Evolutionary conservation across 2,797 vertebrate genomes (phyloP).

Genomic region (Coracias cyanogaster): DNA sequence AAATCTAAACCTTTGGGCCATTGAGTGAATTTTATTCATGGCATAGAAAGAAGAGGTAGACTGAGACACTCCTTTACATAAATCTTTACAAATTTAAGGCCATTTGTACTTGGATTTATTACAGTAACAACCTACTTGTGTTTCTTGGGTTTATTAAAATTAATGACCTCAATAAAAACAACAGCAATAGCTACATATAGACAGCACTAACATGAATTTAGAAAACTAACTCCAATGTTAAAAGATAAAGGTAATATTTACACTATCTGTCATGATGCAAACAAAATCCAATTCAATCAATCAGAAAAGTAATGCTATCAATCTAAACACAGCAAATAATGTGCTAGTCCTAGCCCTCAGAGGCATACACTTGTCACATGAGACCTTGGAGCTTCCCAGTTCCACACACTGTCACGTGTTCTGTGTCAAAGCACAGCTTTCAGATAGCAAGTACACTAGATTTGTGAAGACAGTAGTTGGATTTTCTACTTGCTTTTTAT

Average conservation of each 20-base stretch:
- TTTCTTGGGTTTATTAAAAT: constrained; percentile 5
- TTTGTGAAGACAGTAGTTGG: background rate
- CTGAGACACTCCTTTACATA: background rate
- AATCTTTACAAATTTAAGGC: background rate
- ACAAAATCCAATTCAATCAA: background rate
- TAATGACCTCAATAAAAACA: constrained; percentile 2
- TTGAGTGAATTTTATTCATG: background rate
- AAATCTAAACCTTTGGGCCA: background rate
- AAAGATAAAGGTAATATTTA: background rate
- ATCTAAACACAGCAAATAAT: background rate
- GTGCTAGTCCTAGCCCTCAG: background rate
- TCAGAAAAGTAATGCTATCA: background rate
- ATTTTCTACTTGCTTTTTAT: background rate
- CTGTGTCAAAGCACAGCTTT: background rate
- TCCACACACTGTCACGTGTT: fast-evolving
- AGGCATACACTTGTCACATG: fast-evolving
- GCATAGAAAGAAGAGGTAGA: background rate
- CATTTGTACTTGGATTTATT: background rate
- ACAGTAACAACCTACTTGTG: background rate
- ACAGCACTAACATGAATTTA: background rate
- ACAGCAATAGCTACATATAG: background rate
- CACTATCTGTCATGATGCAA: background rate
- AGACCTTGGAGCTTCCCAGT: background rate
- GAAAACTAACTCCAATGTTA: background rate
- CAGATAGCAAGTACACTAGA: background rate